A percentile compares a stretch with the other conserved stretches of the same genome.
phyloP scores from a whole-genome alignment of 2,113 vertebrate genomes.

The Microtus montanus region DNA sequence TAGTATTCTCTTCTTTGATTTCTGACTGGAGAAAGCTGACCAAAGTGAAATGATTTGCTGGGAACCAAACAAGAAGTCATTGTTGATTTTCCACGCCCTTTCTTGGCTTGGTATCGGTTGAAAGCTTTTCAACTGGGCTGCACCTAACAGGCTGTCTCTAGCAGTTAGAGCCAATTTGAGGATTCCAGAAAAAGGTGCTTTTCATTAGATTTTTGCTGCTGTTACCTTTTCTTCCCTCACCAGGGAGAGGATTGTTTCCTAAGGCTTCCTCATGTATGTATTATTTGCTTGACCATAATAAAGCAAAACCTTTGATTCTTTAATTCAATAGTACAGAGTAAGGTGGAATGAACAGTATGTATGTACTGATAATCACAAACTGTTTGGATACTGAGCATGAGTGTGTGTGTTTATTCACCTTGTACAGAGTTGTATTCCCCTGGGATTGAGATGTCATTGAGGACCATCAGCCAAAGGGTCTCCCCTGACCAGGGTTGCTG shows the following conservation, averaged over 20 bases:
- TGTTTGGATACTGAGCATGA: background rate
- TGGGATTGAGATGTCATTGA: background rate
- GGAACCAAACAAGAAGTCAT: slow-evolving; percentile 50
- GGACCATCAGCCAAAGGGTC: background rate
- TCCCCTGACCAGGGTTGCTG: background rate
- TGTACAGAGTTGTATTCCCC: background rate
- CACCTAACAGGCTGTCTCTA: background rate
- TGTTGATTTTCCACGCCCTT: slow-evolving; percentile 13
- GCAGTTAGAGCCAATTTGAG: background rate
- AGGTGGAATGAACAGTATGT: background rate
- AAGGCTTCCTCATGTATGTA: slow-evolving; percentile 70
- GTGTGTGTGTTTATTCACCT: background rate
- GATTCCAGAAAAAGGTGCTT: slow-evolving; percentile 29
- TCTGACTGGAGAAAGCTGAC: slow-evolving; percentile 9
- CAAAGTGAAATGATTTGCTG: slow-evolving; percentile 18
- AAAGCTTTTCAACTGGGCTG: slow-evolving; percentile 51
- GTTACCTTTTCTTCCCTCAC: background rate
- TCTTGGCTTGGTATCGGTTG: slow-evolving; percentile 27
- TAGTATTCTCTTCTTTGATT: background rate
- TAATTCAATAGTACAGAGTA: slow-evolving; percentile 8
- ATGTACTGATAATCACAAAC: background rate
- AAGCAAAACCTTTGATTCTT: slow-evolving; percentile 50
- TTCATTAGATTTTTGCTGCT: slow-evolving; percentile 7
- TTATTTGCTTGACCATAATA: slow-evolving; percentile 28
- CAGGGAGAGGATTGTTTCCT: slow-evolving; percentile 51